Conservation (phyloP, 2,113 vertebrate genomes). For the Origma solitaria region DNA sequence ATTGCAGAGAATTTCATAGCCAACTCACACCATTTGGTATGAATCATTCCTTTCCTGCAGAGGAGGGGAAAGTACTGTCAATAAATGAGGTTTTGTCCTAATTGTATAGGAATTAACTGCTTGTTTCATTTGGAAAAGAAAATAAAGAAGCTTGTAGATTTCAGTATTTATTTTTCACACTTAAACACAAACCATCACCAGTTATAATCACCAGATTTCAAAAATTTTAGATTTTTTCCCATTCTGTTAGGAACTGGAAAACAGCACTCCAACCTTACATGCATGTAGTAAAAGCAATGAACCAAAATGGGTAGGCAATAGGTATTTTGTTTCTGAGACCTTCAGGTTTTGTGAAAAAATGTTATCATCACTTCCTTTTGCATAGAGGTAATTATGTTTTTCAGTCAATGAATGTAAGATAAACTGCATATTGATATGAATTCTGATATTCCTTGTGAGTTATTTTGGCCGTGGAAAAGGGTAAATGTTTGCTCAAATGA, state of each 20-base stretch:
- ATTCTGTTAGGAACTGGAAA: not conserved
- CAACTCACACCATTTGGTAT: not conserved
- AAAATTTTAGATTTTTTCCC: not conserved
- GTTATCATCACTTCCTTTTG: not conserved
- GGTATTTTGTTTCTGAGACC: not conserved
- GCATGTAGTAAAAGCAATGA: not conserved
- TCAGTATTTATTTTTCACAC: not conserved
- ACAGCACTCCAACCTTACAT: not conserved
- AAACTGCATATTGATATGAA: not conserved
- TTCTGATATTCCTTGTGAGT: not conserved
- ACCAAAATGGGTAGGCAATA: not conserved
- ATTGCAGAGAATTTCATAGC: not conserved
- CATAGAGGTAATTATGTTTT: not conserved
- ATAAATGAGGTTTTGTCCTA: not conserved
- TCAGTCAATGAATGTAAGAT: not conserved
- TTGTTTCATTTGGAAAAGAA: not conserved
- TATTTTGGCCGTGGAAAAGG: not conserved
- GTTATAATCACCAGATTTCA: not conserved
- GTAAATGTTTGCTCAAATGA: not conserved
- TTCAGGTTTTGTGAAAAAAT: not conserved
- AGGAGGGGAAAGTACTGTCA: not conserved
- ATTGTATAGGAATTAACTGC: not conserved
- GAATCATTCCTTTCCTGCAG: not conserved
- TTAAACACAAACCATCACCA: not conserved
- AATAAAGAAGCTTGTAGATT: not conserved